Conservation (phyloP, 2,113 vertebrate species). For the Lophura nycthemera region DNA sequence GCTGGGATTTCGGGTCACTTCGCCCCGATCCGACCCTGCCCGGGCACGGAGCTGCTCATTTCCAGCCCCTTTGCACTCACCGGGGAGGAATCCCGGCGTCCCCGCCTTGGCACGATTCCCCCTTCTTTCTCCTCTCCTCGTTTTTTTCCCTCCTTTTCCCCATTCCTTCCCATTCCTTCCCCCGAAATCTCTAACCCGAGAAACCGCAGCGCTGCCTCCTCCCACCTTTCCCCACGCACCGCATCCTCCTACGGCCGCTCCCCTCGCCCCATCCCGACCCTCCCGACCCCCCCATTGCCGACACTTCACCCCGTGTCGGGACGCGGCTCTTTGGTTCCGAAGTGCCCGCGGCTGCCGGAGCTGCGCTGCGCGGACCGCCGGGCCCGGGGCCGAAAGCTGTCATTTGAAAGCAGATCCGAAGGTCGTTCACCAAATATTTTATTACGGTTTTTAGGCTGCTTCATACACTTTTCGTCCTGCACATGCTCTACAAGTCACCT, state of each 20-base stretch:
- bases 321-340: background rate
- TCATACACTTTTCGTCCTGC: conserved; percentile 81
- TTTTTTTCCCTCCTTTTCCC: rapidly evolving
- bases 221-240: background rate
- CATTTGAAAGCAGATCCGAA: conserved; percentile 68
- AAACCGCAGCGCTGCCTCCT: background rate
- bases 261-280: background rate
- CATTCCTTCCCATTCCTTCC: background rate
- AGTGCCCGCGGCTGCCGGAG: conserved; percentile 22
- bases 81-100: background rate
- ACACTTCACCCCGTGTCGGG: background rate
- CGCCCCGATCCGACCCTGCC: background rate
- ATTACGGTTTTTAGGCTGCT: conserved; percentile 81
- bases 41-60: background rate
- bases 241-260: background rate
- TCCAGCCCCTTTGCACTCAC: background rate
- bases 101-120: background rate
- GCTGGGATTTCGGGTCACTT: background rate
- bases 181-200: background rate
- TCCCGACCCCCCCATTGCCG: background rate
- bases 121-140: background rate
- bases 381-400: background rate
- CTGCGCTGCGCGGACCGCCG: background rate
- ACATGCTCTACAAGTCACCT: conserved; percentile 90
- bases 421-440: conserved; percentile 86